Conservation (phyloP, 2,888 invertebrate species). For the Micropterix aruncella region DNA sequence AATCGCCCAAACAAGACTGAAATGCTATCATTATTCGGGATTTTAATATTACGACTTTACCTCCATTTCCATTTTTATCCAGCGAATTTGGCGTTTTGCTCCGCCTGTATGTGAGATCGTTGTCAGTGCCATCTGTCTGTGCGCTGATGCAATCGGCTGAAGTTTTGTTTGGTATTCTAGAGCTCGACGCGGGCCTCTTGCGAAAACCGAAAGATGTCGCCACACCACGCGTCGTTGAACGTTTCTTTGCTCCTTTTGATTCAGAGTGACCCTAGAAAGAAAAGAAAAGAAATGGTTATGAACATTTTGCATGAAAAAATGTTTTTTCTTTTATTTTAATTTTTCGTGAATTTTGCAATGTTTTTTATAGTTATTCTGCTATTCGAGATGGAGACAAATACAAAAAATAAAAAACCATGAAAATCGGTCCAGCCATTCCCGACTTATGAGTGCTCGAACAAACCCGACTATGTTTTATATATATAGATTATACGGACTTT, state of each 20-base stretch:
- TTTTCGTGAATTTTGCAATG: too few species aligned
- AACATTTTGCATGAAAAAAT: neutral
- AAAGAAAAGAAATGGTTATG: slow-evolving; percentile 1
- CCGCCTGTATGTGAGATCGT: slow-evolving; percentile 9
- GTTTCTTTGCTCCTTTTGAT: slow-evolving; percentile 44
- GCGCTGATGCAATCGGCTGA: slow-evolving; percentile 1
- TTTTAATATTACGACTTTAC: too few species aligned
- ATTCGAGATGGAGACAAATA: too few species aligned
- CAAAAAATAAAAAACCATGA: too few species aligned
- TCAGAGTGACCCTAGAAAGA: slow-evolving; percentile 43
- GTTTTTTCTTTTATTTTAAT: neutral
- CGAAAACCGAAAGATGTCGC: slow-evolving; percentile 79
- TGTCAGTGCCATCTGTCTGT: slow-evolving; percentile 6
- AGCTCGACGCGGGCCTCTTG: slow-evolving; percentile 41
- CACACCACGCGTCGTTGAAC: slow-evolving; percentile 51
- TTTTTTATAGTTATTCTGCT: too few species aligned
- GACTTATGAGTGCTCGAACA: too few species aligned
- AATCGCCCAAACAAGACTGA: too few species aligned
- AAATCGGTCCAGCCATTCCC: too few species aligned
- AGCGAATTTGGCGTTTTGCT: slow-evolving; percentile 28
- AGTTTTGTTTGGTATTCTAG: slow-evolving; percentile 25
- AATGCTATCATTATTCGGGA: too few species aligned
- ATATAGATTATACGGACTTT: too few species aligned
- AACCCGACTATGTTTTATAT: too few species aligned
- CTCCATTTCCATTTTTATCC: slow-evolving; percentile 37